Base-by-base conservation (phyloP, 2,797 vertebrate species). In the Pantherophis vulpinus region DNA sequence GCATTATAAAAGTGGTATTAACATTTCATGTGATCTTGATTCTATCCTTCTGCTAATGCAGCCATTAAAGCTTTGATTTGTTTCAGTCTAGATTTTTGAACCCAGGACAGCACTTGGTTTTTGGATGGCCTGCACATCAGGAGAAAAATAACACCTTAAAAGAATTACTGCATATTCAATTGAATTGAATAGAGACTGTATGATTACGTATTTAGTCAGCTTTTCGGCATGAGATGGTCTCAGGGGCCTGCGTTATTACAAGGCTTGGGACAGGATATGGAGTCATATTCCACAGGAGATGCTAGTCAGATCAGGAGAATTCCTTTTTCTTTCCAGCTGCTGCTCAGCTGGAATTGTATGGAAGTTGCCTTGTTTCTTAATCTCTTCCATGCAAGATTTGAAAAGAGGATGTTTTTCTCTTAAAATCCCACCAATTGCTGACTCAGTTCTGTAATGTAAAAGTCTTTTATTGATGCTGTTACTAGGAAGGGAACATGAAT, bases 341-440 rank as follows among this genome's bases (percentile, higher is more conserved):
- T 93, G 88, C 32, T 32, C 32, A 83, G 20, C n/a, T 79, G 56
- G 74, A 83, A 47, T 83, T 37, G 20, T 23, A 18, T 13, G 18
- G 55, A 88, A 88, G 42, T 56, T 59, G 13, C 61, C 42, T 29
- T 54, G 61, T 87, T 91, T 91, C 60, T 61, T 74, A 74, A 74
- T n/a, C 51, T 88, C 54, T 87, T n/a, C 66, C 27, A 37, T 11
- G n/a, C 55, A 87, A 56, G 66, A 63, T 70, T 32, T 51, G 60
- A 79, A 51, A 2, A 7, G 88, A 3, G 56, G 60, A 20, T 90
- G 66, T 20, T 87, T 59, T 55, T 90, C 56, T 88, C 18, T 86
- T 93, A 63, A 89, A 89, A 86, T 63, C 59, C 27, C 58, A 89
- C 47, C 87, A 63, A n/a, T 25, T 74, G 70, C 59, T 93, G 90